Evolutionary conservation across 2,113 vertebrate genomes (phyloP).

Genomic region (Coturnix japonica): DNA sequence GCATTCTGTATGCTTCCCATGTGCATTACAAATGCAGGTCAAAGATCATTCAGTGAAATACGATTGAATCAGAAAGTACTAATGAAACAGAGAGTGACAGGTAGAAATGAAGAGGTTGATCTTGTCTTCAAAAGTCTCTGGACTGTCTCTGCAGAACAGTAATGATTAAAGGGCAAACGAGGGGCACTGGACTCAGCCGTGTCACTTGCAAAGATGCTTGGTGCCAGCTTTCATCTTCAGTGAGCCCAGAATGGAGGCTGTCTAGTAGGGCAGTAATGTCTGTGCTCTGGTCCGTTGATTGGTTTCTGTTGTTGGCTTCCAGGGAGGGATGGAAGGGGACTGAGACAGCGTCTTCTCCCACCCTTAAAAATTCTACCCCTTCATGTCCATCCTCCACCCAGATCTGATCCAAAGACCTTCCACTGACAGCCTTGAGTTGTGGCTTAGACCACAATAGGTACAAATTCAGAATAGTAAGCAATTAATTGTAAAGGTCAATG

Average conservation of each 20-base stretch:
- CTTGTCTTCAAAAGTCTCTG: conserved; percentile 3
- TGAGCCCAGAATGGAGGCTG: neutral
- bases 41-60: neutral
- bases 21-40: neutral
- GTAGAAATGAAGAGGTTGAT: conserved; percentile 46
- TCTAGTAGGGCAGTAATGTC: neutral
- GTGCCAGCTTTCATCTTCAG: neutral
- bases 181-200: neutral
- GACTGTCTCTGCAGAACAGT: neutral
- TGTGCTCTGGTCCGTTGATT: rapidly evolving
- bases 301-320: neutral
- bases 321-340: neutral
- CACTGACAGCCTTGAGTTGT: neutral
- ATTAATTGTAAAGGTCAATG: conserved; percentile 23
- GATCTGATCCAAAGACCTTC: neutral
- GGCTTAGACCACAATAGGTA: neutral
- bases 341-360: rapidly evolving
- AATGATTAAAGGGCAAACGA: neutral
- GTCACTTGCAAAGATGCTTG: neutral
- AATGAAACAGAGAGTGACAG: conserved; percentile 31
- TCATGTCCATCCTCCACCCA: neutral
- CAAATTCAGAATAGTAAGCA: neutral
- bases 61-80: neutral
- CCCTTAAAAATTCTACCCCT: neutral
- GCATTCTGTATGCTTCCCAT: conserved; percentile 4